Evolutionary conservation across 2,888 invertebrate genomes (phyloP).

Genomic region (Patella caerulea): DNA sequence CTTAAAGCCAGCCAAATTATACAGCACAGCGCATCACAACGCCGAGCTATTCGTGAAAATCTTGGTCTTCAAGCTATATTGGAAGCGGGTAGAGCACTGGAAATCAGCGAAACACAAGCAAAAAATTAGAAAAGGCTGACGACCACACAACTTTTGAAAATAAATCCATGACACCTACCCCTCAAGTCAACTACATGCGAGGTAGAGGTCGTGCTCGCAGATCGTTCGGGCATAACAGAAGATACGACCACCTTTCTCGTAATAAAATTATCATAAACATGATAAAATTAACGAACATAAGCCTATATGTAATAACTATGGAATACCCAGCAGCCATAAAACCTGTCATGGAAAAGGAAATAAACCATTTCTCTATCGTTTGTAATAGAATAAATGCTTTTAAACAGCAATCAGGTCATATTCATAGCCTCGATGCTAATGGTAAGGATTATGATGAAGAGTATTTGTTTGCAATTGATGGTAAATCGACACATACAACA

Average conservation of each 20-base stretch:
- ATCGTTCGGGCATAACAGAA: not conserved
- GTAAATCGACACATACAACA: not conserved
- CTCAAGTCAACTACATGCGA: no score
- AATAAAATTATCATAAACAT: not conserved
- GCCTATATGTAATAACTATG: conserved; percentile 21
- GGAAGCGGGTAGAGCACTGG: conserved; percentile 17
- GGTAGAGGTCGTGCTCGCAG: not conserved
- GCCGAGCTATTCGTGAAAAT: not conserved
- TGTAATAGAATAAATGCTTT: not conserved
- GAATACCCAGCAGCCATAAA: conserved; percentile 13
- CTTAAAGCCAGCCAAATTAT: conserved; percentile 21
- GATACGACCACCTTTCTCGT: not conserved
- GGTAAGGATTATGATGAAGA: not conserved
- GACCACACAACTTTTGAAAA: not conserved
- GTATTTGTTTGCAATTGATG: not conserved
- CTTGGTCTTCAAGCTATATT: conserved; percentile 11
- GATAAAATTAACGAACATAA: not conserved
- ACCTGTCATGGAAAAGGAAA: conserved; percentile 22
- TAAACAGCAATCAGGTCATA: conserved; percentile 22
- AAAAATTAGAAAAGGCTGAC: not conserved
- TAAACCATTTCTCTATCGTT: conserved; percentile 21
- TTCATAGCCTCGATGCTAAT: not conserved
- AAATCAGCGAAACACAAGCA: conserved; percentile 18
- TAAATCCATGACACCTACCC: no score
- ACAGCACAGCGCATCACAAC: conserved; percentile 12